Percentiles rank a stretch among this genome's conserved stretches.
phyloP scores from a whole-genome alignment of 2,888 invertebrate species.

The Pachydiplax longipennis region DNA sequence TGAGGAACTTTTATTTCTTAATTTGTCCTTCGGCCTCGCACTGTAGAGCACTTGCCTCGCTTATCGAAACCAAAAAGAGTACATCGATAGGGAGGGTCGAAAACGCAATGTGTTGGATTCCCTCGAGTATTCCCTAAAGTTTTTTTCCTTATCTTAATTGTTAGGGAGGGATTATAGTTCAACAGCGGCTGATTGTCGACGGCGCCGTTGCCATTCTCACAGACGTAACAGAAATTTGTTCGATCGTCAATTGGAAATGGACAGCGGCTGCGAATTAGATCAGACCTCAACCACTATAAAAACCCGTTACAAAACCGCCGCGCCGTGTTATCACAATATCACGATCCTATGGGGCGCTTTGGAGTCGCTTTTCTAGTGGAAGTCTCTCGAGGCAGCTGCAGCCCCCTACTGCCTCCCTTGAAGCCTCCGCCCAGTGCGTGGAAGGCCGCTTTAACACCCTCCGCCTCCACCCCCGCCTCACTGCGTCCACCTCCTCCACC shows the following conservation, averaged over 20 bases:
- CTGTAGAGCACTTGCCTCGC: neutral
- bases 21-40: neutral
- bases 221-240: neutral
- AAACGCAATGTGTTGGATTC: no score
- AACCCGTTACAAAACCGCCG: neutral
- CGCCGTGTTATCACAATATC: neutral
- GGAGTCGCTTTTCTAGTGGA: neutral
- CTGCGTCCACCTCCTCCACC: neutral
- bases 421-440: neutral
- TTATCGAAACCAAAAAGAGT: no score
- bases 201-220: neutral
- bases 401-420: neutral
- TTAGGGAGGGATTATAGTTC: neutral
- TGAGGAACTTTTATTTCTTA: neutral
- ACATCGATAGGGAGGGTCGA: no score
- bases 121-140: no score
- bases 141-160: no score
- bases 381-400: neutral
- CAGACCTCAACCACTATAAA: neutral
- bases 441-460: conserved; percentile 8
- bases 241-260: neutral
- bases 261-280: neutral
- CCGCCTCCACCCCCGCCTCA: neutral
- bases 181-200: neutral
- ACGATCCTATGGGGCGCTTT: neutral